These are phyloP conservation scores for Trachops cirrhosus DNA, from an alignment of 2,797 vertebrate genomes.

Conservation along the genomic window DNA sequence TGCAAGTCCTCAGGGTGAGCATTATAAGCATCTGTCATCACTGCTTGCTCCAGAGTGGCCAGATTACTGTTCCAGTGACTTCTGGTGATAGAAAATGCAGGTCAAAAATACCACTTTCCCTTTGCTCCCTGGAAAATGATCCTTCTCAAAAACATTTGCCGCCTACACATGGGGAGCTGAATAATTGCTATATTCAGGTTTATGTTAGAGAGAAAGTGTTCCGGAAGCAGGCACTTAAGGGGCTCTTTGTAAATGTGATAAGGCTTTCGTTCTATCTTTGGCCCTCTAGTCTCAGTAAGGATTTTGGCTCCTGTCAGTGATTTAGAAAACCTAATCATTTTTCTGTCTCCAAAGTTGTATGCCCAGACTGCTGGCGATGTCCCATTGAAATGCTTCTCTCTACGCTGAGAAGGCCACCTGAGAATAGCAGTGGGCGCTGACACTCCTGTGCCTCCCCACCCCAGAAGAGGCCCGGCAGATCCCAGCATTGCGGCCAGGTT, in stretches of 20 bases:
- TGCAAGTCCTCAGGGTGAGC: slow-evolving; percentile 16
- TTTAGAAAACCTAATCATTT: slow-evolving; percentile 60
- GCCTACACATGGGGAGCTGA: neutral
- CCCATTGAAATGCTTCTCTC: neutral
- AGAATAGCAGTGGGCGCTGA: neutral
- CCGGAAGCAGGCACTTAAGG: neutral
- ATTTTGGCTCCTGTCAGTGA: slow-evolving; percentile 41
- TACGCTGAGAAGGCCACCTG: neutral
- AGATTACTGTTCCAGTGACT: slow-evolving; percentile 13
- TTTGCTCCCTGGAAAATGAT: slow-evolving; percentile 36
- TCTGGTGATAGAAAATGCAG: slow-evolving; percentile 34
- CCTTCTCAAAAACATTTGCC: slow-evolving; percentile 3
- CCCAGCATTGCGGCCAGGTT: neutral
- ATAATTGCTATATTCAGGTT: slow-evolving; percentile 32
- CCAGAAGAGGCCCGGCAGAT: neutral
- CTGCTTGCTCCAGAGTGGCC: neutral
- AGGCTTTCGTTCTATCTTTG: slow-evolving; percentile 53
- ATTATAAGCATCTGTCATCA: slow-evolving; percentile 45
- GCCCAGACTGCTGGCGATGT: neutral
- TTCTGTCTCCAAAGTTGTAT: slow-evolving; percentile 38
- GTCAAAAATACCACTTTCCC: neutral
- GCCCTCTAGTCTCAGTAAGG: neutral
- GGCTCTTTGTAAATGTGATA: slow-evolving; percentile 4
- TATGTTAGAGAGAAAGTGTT: neutral
- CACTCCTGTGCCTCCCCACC: neutral